Percentiles rank a stretch among this genome's conserved stretches.
phyloP scores from a whole-genome alignment of 2,888 invertebrate genomes.

The Callosobruchus maculatus region DNA sequence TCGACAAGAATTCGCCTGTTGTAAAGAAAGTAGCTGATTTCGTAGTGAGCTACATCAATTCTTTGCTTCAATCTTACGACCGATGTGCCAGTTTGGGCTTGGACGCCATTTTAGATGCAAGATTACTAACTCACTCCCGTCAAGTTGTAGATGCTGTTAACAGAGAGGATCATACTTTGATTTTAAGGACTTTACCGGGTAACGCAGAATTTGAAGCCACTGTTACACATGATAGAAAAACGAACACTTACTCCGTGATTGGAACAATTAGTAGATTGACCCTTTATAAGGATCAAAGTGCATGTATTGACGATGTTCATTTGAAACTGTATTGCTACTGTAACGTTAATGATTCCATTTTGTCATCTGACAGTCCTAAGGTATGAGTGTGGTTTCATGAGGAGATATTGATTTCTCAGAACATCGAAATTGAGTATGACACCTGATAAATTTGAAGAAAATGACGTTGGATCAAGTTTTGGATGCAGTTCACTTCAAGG shows the following conservation, averaged over 20 bases:
- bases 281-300: slow-evolving; percentile 76
- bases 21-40: slow-evolving; percentile 60
- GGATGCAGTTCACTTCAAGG: no score
- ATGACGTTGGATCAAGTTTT: no score
- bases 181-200: slow-evolving; percentile 63
- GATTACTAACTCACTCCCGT: slow-evolving; percentile 54
- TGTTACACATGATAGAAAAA: slow-evolving; percentile 50
- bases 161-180: slow-evolving; percentile 60
- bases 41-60: slow-evolving; percentile 65
- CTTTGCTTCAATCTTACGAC: slow-evolving; percentile 55
- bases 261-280: slow-evolving; percentile 77
- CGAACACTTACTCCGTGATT: slow-evolving; percentile 52
- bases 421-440: no score
- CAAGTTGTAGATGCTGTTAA: slow-evolving; percentile 36
- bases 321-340: slow-evolving; percentile 79
- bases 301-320: slow-evolving; percentile 69
- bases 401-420: no score
- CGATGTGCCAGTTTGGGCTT: slow-evolving; percentile 66
- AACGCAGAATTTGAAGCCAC: slow-evolving; percentile 77
- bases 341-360: slow-evolving; percentile 24
- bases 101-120: slow-evolving; percentile 62
- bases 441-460: no score
- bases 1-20: slow-evolving; percentile 53
- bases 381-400: no score
- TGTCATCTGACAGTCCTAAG: no score